These are phyloP conservation scores for Sycobia sp. DNA, from an alignment of 1,140 invertebrate species.

Conservation along the genomic window DNA sequence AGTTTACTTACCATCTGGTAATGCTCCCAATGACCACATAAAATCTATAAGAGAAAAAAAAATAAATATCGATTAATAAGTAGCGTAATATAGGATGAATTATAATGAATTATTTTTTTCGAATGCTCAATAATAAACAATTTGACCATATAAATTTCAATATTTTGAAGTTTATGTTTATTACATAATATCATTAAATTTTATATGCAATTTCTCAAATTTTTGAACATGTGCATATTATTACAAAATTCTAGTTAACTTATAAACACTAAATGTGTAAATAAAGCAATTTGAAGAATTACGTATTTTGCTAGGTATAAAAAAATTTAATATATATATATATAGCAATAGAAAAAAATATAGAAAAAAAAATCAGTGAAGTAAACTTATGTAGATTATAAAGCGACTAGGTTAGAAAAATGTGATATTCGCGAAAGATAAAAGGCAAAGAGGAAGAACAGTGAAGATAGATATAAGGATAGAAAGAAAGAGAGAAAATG, in stretches of 20 bases:
- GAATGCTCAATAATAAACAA: constrained; percentile 15
- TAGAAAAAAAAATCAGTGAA: constrained; percentile 20
- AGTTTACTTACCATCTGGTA: constrained; percentile 87
- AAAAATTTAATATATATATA: too few relatives aligned
- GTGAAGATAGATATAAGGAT: constrained; percentile 4
- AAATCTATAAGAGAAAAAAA: constrained; percentile 77
- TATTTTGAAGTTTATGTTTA: background rate
- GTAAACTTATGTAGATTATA: constrained; percentile 22
- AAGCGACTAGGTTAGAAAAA: constrained; percentile 36
- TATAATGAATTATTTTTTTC: constrained; percentile 1
- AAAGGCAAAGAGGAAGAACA: constrained; percentile 35
- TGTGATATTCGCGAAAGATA: constrained; percentile 34
- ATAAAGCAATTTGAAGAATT: too few relatives aligned
- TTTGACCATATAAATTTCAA: constrained; percentile 10
- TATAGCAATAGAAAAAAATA: too few relatives aligned
- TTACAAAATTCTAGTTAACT: constrained; percentile 1
- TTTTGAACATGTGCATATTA: background rate
- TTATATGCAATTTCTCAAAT: background rate
- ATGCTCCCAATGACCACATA: constrained; percentile 96
- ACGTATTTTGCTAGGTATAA: too few relatives aligned
- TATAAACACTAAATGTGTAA: constrained; percentile 9
- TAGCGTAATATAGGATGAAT: background rate
- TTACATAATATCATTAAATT: constrained; percentile 6
- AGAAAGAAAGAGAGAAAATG: constrained; percentile 1
- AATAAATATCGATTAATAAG: constrained; percentile 38